A percentile compares a stretch with the other conserved stretches of the same genome.
Evolutionary conservation across 2,113 vertebrate species (phyloP).

Genomic region (Sardina pilchardus): DNA sequence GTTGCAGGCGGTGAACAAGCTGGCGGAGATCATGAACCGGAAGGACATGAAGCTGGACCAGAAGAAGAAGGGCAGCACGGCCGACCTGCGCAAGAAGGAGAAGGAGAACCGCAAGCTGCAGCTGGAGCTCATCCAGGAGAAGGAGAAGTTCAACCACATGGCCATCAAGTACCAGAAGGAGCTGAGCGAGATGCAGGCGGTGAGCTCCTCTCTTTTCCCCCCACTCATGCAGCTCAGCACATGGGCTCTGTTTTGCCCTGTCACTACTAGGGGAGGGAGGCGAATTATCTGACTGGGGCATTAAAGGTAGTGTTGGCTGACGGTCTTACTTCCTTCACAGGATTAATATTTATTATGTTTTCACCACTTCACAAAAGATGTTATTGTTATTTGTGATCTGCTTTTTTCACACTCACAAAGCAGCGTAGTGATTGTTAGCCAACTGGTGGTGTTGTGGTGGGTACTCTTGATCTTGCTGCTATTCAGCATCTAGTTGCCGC

Average conservation of each 20-base stretch:
- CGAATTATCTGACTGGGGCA: too few species aligned
- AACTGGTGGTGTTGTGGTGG: too few species aligned
- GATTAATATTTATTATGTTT: too few species aligned
- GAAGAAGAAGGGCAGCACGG: constrained; percentile 92
- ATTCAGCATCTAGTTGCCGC: background rate
- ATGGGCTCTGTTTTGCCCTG: too few species aligned
- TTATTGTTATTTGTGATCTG: too few species aligned
- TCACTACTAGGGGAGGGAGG: too few species aligned
- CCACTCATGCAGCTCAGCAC: background rate
- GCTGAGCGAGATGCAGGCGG: constrained; percentile 92
- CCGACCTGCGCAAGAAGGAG: constrained; percentile 97
- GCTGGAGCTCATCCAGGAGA: constrained; percentile 96
- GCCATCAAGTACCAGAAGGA: constrained; percentile 96
- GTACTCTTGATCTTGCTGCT: too few species aligned
- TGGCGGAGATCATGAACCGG: constrained; percentile 99
- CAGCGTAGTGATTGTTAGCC: too few species aligned
- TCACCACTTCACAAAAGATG: too few species aligned
- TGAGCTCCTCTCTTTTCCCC: constrained; percentile 60
- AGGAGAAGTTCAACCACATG: constrained; percentile 97
- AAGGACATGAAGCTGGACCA: constrained; percentile 98
- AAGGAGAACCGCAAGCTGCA: constrained; percentile 98
- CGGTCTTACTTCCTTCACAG: too few species aligned
- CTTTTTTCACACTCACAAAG: too few species aligned
- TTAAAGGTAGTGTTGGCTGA: too few species aligned
- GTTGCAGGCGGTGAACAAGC: constrained; percentile 92